Percentiles rank a stretch among this genome's conserved stretches.
Conservation (phyloP, 1,140 invertebrate genomes). For the Diachasma alloeum region DNA sequence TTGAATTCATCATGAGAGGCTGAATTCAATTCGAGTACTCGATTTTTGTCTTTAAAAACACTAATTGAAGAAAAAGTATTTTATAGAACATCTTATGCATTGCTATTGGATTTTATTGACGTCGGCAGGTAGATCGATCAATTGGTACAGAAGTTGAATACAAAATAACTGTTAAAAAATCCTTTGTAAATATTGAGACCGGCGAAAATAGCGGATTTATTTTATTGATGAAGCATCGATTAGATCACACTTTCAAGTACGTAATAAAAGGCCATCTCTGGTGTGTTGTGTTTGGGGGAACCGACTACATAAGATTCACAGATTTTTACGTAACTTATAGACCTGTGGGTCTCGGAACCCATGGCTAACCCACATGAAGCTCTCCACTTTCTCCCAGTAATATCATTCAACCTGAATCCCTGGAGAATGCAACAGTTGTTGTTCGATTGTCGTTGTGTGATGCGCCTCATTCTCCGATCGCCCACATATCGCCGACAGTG, state of each 20-base stretch:
- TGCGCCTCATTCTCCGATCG: background rate
- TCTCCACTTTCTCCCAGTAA: background rate
- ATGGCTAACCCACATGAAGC: background rate
- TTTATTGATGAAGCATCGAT: background rate
- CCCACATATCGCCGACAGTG: background rate
- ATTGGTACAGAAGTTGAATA: too few relatives aligned
- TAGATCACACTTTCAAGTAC: background rate
- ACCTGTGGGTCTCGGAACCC: background rate
- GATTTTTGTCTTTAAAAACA: too few relatives aligned
- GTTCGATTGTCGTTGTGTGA: background rate
- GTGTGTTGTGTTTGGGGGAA: background rate
- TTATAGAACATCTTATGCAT: too few relatives aligned
- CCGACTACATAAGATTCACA: background rate
- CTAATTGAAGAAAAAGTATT: too few relatives aligned
- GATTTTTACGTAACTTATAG: background rate
- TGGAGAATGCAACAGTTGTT: background rate
- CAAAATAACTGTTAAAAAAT: too few relatives aligned
- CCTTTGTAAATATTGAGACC: too few relatives aligned
- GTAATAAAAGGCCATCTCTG: background rate
- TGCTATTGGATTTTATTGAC: too few relatives aligned
- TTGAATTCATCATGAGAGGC: too few relatives aligned
- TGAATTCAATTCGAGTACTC: too few relatives aligned
- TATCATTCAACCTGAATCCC: background rate
- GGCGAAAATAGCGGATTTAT: background rate
- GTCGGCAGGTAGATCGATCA: too few relatives aligned